Conservation (phyloP, 2,888 invertebrate species). For the Mythimna loreyi region DNA sequence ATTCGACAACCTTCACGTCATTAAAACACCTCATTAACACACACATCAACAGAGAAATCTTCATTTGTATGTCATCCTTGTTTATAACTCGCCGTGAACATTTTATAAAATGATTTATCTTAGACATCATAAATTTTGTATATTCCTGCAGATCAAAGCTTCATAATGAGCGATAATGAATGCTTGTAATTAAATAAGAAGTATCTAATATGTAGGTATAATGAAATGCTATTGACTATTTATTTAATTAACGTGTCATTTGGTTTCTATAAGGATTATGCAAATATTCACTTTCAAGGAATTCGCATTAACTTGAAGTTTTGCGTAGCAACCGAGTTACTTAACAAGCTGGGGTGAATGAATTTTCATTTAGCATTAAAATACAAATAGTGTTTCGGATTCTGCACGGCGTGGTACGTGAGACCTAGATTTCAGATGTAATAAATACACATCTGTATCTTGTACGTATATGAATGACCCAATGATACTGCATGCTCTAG, state of each 20-base stretch:
- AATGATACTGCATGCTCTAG: slow-evolving; percentile 61
- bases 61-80: slow-evolving; percentile 61
- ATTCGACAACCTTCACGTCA: slow-evolving; percentile 66
- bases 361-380: slow-evolving; percentile 63
- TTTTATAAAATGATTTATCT: slow-evolving; percentile 46
- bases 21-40: slow-evolving; percentile 64
- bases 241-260: slow-evolving; percentile 45
- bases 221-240: slow-evolving; percentile 4
- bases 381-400: slow-evolving; percentile 62
- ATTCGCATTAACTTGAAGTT: slow-evolving; percentile 50
- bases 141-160: slow-evolving; percentile 22
- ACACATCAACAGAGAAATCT: slow-evolving; percentile 57
- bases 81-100: slow-evolving; percentile 43
- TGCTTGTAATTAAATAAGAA: slow-evolving; percentile 28
- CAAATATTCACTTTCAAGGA: slow-evolving; percentile 55
- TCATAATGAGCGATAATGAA: slow-evolving; percentile 29
- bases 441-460: slow-evolving; percentile 64
- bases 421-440: slow-evolving; percentile 69
- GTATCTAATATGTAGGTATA: background rate
- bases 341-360: slow-evolving; percentile 59
- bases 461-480: slow-evolving; percentile 56
- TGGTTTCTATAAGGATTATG: slow-evolving; percentile 52
- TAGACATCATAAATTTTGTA: slow-evolving; percentile 22
- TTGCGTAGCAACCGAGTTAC: slow-evolving; percentile 60
- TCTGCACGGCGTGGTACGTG: slow-evolving; percentile 61